phyloP scores from a whole-genome alignment of 2,113 vertebrate species.

The Dicaeum eximium region DNA sequence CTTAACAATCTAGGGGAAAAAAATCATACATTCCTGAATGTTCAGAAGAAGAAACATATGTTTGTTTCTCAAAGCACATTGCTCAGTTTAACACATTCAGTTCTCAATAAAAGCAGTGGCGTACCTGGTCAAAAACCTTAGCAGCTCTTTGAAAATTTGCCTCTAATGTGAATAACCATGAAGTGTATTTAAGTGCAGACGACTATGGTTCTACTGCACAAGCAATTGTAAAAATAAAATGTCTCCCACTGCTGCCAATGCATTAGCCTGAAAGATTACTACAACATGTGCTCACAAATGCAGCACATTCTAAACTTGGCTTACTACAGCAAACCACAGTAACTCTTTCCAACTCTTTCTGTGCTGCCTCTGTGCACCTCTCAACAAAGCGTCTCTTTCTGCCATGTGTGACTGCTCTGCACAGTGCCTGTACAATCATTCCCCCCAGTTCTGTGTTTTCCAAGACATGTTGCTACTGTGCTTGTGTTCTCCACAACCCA shows the following conservation, averaged over 20 bases:
- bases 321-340: conserved; percentile 29
- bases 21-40: background rate
- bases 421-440: background rate
- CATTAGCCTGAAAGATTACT: conserved; percentile 71
- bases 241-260: conserved; percentile 60
- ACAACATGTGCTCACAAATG: conserved; percentile 68
- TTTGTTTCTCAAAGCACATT: background rate
- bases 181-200: conserved; percentile 36
- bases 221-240: conserved; percentile 71
- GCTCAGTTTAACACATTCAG: background rate
- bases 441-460: background rate
- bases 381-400: background rate
- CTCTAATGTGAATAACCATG: conserved; percentile 49
- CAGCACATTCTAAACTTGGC: conserved; percentile 67
- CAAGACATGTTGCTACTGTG: fast-evolving
- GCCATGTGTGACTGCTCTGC: fast-evolving
- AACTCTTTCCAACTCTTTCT: conserved; percentile 50
- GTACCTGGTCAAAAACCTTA: conserved; percentile 38
- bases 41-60: background rate
- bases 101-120: conserved; percentile 2
- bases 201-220: conserved; percentile 47
- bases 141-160: conserved; percentile 57
- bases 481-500: background rate
- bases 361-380: background rate
- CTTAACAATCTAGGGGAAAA: background rate